These are phyloP conservation scores for Cygnus olor DNA, from an alignment of 2,797 vertebrate genomes.

Conservation along the genomic window DNA sequence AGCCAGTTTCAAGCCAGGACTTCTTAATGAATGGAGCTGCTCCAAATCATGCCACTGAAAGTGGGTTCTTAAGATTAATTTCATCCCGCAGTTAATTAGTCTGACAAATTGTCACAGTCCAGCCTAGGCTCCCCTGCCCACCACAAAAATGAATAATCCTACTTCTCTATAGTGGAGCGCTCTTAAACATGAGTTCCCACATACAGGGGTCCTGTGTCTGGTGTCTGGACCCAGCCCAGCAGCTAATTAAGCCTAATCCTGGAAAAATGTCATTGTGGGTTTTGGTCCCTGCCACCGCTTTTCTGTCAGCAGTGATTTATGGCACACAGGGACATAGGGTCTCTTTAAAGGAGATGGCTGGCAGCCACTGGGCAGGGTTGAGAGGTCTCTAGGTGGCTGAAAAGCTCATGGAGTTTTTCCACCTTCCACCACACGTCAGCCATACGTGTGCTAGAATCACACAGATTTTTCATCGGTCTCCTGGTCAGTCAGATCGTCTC, in stretches of 20 bases:
- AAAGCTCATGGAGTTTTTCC: neutral
- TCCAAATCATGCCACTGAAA: neutral
- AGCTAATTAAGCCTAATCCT: constrained; percentile 38
- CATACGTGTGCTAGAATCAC: neutral
- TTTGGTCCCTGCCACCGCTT: constrained; percentile 20
- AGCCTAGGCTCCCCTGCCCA: neutral
- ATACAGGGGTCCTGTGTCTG: neutral
- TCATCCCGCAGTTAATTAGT: neutral
- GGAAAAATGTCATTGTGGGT: constrained; percentile 33
- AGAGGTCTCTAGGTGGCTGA: neutral
- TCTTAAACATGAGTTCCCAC: neutral
- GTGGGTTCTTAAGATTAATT: neutral
- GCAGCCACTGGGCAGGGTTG: neutral
- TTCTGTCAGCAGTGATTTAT: constrained; percentile 23
- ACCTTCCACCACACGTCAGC: neutral
- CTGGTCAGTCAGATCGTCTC: neutral
- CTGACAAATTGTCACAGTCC: neutral
- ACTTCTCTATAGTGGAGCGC: neutral
- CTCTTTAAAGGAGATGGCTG: neutral
- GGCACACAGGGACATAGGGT: neutral
- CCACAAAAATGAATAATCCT: neutral
- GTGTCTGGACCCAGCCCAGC: constrained; percentile 14
- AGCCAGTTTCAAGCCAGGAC: neutral
- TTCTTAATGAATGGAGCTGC: neutral
- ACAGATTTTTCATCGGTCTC: neutral